These are phyloP conservation scores for Prunella himalayana DNA, from an alignment of 2,113 vertebrate species.

Conservation along the genomic window DNA sequence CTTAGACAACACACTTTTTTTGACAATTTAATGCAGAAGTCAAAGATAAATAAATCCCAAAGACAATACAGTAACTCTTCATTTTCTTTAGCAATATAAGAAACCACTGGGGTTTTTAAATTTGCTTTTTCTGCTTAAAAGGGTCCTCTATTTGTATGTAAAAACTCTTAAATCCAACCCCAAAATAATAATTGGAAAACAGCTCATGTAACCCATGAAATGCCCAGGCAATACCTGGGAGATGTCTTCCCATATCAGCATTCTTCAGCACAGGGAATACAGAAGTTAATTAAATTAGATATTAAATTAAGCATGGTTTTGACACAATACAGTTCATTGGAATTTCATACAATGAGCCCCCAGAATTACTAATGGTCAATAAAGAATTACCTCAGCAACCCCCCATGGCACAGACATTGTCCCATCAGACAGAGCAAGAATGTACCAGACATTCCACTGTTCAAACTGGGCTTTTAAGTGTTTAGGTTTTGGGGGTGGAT, in stretches of 20 bases:
- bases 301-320: conserved; percentile 21
- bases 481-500: neutral
- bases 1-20: neutral
- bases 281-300: conserved; percentile 9
- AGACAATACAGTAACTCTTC: neutral
- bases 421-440: neutral
- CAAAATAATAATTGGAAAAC: neutral
- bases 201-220: neutral
- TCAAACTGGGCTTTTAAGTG: conserved; percentile 4
- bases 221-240: neutral
- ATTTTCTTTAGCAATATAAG: neutral
- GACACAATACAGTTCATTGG: neutral
- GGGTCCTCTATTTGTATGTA: neutral
- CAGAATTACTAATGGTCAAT: neutral
- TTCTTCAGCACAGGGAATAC: neutral
- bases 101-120: neutral
- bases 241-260: neutral
- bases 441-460: neutral
- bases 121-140: neutral
- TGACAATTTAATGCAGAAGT: neutral
- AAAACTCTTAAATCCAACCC: neutral
- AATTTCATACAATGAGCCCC: neutral
- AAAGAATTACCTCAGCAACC: conserved; percentile 15
- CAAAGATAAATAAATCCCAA: neutral
- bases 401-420: conserved; percentile 1